A percentile compares a stretch with the other conserved stretches of the same genome.
These are phyloP conservation scores for Orycteropus afer DNA, from an alignment of 2,113 vertebrate species.

Conservation along the genomic window DNA sequence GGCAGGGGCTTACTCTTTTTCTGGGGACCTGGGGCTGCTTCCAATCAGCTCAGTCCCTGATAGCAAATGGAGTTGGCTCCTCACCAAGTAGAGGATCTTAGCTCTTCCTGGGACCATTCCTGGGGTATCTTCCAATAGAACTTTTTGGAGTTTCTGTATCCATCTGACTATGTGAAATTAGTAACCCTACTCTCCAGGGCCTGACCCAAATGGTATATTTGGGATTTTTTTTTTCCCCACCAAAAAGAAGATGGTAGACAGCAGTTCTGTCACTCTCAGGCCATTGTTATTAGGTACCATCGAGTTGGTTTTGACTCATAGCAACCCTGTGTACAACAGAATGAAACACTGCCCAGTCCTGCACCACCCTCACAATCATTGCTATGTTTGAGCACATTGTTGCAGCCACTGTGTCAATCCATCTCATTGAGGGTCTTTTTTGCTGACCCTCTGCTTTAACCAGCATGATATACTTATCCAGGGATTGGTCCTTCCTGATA, in stretches of 20 bases:
- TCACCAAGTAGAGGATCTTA: background rate
- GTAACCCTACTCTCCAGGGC: background rate
- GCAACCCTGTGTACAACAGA: too few relatives aligned
- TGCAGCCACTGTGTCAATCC: too few relatives aligned
- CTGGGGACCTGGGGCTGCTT: background rate
- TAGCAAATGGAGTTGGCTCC: background rate
- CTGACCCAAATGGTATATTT: background rate
- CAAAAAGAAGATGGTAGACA: background rate
- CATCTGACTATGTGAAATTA: background rate
- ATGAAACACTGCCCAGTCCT: too few relatives aligned
- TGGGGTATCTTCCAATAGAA: background rate
- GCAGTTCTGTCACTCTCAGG: background rate
- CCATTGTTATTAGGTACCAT: too few relatives aligned
- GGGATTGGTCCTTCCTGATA: too few relatives aligned
- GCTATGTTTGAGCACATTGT: too few relatives aligned
- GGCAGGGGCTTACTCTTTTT: background rate
- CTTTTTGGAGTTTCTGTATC: constrained; percentile 12
- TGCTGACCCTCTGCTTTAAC: too few relatives aligned
- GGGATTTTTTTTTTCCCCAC: background rate
- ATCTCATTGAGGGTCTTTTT: too few relatives aligned
- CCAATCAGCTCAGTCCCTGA: background rate
- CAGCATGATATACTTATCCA: too few relatives aligned
- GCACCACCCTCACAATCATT: too few relatives aligned
- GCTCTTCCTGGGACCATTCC: background rate
- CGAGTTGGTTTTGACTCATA: too few relatives aligned